Conservation (phyloP, 1,140 invertebrate species). For the Apis mellifera region Amel_HAv3.1 CM009946.2:6404501-6405000, state of each 20-base stretch:
- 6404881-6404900: no score
- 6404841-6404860: not conserved
- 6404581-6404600: slow-evolving; percentile 19
- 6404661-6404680: slow-evolving; percentile 15
- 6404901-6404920: no score
- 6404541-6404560: not conserved
- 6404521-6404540: not conserved
- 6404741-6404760: not conserved
- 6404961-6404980: no score
- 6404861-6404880: no score
- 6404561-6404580: slow-evolving; percentile 24
- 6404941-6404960: no score
- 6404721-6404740: not conserved
- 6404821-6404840: not conserved
- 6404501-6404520: not conserved
- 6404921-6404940: no score
- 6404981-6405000: no score
- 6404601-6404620: not conserved
- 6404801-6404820: no score
- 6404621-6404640: slow-evolving; percentile 4
- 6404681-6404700: slow-evolving; percentile 27
- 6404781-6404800: not conserved
- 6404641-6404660: slow-evolving; percentile 39
- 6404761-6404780: not conserved
- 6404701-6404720: not conserved